Conservation (phyloP, 2,797 vertebrate species). For the Characodon lateralis region DNA sequence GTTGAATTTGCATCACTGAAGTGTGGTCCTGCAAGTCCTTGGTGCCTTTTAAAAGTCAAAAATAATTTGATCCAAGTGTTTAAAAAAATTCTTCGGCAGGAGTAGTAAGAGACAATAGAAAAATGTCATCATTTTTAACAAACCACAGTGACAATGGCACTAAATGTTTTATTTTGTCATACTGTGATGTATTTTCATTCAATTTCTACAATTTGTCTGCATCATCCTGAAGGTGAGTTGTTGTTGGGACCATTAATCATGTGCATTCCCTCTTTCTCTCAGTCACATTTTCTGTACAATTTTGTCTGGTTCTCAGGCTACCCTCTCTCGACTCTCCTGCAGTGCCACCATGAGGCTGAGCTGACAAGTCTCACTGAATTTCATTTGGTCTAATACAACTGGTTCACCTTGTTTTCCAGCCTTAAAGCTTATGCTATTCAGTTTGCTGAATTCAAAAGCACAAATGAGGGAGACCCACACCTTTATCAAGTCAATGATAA, state of each 20-base stretch:
- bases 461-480: too few relatives aligned
- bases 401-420: neutral
- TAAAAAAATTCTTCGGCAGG: too few relatives aligned
- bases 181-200: neutral
- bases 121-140: neutral
- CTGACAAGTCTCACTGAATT: neutral
- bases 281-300: neutral
- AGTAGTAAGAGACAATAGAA: neutral
- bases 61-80: too few relatives aligned
- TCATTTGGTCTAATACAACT: neutral
- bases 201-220: neutral
- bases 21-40: too few relatives aligned
- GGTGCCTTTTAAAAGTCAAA: too few relatives aligned
- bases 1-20: too few relatives aligned
- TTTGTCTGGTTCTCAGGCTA: too few relatives aligned
- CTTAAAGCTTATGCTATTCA: too few relatives aligned
- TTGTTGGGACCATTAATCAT: neutral
- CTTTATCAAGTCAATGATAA: too few relatives aligned
- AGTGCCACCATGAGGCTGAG: slow-evolving; percentile 9
- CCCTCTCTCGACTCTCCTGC: neutral
- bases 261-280: neutral
- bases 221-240: neutral
- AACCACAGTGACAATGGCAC: neutral
- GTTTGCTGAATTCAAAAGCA: too few relatives aligned
- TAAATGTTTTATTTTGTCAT: neutral